Percentiles rank a stretch among this genome's conserved stretches.
Evolutionary conservation across 2,888 invertebrate genomes (phyloP).

Genomic region (Aplocera efformata): DNA sequence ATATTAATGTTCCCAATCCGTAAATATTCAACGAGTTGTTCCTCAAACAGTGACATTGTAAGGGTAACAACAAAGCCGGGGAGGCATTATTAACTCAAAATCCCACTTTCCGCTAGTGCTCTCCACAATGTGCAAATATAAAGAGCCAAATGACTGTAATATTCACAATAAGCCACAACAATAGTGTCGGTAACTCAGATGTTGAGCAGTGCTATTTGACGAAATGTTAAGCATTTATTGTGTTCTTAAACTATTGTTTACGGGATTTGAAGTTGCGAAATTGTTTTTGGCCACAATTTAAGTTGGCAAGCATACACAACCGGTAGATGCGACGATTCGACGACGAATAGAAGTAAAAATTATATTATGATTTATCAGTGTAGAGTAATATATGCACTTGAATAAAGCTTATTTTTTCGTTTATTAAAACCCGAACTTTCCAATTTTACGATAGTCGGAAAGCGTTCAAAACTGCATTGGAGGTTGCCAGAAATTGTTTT

Average conservation of each 20-base stretch:
- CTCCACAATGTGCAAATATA: conserved; percentile 38
- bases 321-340: no score
- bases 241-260: conserved; percentile 9
- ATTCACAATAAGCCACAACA: conserved; percentile 58
- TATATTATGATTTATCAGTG: no score
- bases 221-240: conserved; percentile 22
- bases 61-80: conserved; percentile 26
- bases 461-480: no score
- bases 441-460: no score
- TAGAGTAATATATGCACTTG: no score
- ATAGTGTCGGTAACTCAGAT: conserved; percentile 48
- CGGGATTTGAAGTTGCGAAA: no score
- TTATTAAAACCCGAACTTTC: no score
- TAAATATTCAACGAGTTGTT: conserved; percentile 2
- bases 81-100: conserved; percentile 30
- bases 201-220: conserved; percentile 25
- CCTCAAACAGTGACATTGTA: conserved; percentile 17
- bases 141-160: conserved; percentile 55
- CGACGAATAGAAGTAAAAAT: no score
- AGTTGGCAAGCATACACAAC: no score
- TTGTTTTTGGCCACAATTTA: no score
- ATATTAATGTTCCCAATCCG: conserved; percentile 1
- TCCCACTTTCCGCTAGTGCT: conserved; percentile 23
- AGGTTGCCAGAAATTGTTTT: no score
- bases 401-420: no score